Evolutionary conservation across 2,888 invertebrate species (phyloP).

Genomic region (Ornithoptera alexandrae): DNA sequence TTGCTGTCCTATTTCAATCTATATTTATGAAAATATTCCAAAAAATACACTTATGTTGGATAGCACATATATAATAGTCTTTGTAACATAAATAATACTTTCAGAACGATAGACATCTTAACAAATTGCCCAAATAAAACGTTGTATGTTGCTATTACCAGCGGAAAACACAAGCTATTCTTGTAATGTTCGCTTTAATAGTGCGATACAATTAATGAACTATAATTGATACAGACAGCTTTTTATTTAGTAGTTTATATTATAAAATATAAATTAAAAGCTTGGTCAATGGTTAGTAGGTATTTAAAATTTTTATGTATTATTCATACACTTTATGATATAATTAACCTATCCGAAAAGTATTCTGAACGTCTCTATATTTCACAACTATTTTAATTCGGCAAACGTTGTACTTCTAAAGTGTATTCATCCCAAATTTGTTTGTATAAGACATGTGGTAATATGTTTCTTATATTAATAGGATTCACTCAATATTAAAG

Average conservation of each 20-base stretch:
- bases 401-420: too few relatives aligned
- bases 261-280: not conserved
- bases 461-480: too few relatives aligned
- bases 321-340: too few relatives aligned
- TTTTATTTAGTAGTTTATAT: not conserved
- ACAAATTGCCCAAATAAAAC: slow-evolving; percentile 5
- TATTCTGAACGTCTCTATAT: too few relatives aligned
- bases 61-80: not conserved
- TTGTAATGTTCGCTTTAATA: not conserved
- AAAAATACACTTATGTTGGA: too few relatives aligned
- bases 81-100: not conserved
- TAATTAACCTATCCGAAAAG: too few relatives aligned
- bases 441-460: too few relatives aligned
- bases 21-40: too few relatives aligned
- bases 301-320: not conserved
- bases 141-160: not conserved
- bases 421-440: too few relatives aligned
- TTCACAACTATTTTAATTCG: too few relatives aligned
- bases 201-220: not conserved
- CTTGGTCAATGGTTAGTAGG: not conserved
- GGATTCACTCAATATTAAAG: too few relatives aligned
- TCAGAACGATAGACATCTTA: not conserved
- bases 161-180: not conserved
- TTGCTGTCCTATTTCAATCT: too few relatives aligned
- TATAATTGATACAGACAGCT: not conserved